Conservation (phyloP, 2,888 invertebrate genomes). For the Anorthoa munda region DNA sequence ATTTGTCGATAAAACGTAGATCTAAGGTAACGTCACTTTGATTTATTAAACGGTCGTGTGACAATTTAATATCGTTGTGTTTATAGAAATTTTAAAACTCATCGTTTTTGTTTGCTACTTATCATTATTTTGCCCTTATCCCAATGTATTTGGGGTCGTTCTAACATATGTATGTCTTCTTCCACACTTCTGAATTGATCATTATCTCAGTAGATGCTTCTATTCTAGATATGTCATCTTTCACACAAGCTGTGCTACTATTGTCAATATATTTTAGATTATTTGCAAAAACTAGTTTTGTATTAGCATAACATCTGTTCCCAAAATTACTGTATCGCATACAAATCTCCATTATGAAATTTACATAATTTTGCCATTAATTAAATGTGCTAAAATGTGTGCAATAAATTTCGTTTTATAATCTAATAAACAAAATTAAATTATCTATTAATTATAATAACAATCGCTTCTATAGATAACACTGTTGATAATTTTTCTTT, state of each 20-base stretch:
- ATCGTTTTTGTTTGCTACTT: not conserved
- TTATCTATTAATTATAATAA: conserved; percentile 1
- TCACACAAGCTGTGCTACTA: not conserved
- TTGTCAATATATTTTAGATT: not conserved
- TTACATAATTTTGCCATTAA: conserved; percentile 39
- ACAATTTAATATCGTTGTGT: not conserved
- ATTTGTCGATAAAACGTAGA: conserved; percentile 48
- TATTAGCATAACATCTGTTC: conserved; percentile 32
- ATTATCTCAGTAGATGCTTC: too few species aligned
- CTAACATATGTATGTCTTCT: too few species aligned
- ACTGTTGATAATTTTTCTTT: not conserved
- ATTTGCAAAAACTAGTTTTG: conserved; percentile 7
- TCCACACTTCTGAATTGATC: too few species aligned
- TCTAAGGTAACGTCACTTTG: conserved; percentile 18
- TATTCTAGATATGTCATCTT: not conserved
- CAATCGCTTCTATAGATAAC: not conserved
- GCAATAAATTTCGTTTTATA: conserved; percentile 32
- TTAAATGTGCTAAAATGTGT: conserved; percentile 40
- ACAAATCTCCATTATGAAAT: conserved; percentile 34
- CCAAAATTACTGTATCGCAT: conserved; percentile 11
- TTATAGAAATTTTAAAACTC: not conserved
- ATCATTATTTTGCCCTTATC: too few species aligned
- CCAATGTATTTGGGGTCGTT: too few species aligned
- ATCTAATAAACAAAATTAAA: conserved; percentile 20
- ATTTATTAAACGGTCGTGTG: conserved; percentile 4